These are phyloP conservation scores for Clitarchus hookeri DNA, from an alignment of 2,888 invertebrate species.

Conservation along the genomic window DNA sequence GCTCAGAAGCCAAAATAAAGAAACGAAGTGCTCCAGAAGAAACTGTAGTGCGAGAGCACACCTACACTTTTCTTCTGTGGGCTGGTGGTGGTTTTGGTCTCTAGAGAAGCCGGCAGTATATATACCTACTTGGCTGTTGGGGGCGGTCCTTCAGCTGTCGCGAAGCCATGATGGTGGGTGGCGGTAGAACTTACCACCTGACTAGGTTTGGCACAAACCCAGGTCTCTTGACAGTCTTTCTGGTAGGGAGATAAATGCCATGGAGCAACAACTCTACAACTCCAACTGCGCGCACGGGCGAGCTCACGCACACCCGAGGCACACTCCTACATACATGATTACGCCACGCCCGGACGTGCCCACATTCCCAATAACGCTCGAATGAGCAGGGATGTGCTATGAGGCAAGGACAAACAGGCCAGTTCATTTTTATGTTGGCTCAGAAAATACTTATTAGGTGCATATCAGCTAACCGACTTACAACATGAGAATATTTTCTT, in stretches of 20 bases:
- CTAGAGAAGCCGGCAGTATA: not conserved
- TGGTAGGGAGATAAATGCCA: not conserved
- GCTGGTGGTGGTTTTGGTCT: not conserved
- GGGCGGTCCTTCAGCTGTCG: too few relatives aligned
- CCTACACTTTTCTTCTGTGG: not conserved
- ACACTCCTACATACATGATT: not conserved
- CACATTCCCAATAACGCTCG: not conserved
- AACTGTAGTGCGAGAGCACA: not conserved
- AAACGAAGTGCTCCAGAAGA: not conserved
- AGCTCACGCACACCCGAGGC: not conserved
- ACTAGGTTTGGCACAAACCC: not conserved
- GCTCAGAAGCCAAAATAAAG: not conserved
- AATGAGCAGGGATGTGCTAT: not conserved
- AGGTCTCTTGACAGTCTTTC: not conserved
- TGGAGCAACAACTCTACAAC: not conserved
- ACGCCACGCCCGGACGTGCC: too few relatives aligned
- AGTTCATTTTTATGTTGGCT: not conserved
- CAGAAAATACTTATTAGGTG: not conserved
- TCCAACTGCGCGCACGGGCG: not conserved
- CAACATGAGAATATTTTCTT: too few relatives aligned
- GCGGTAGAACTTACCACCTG: not conserved
- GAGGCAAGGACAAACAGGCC: not conserved
- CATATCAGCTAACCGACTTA: too few relatives aligned
- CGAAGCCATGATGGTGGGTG: not conserved
- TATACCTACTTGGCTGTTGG: not conserved